Percentiles rank a stretch among this genome's conserved stretches.
phyloP scores from a whole-genome alignment of 2,797 vertebrate species.

The Tarsius wallacei region DNA sequence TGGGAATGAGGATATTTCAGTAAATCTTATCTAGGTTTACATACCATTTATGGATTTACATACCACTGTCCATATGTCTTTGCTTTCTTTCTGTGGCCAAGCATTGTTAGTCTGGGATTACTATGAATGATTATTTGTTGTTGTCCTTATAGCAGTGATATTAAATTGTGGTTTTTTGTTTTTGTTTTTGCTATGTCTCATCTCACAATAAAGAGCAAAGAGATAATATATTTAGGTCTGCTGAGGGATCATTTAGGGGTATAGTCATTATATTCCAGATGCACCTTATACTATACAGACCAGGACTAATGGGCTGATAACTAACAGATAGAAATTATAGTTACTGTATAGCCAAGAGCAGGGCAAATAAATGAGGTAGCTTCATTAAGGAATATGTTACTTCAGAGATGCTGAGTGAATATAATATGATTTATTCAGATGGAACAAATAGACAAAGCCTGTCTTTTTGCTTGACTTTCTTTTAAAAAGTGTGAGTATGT shows the following conservation, averaged over 20 bases:
- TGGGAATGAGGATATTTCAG: neutral
- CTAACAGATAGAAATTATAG: neutral
- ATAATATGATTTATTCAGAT: constrained; percentile 50
- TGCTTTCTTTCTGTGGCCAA: constrained; percentile 1
- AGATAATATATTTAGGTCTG: neutral
- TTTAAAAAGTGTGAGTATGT: neutral
- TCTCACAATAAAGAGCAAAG: constrained; percentile 22
- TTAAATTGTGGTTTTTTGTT: neutral
- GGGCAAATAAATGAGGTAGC: constrained; percentile 21
- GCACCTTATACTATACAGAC: neutral
- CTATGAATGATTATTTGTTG: constrained; percentile 9
- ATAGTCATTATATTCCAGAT: neutral
- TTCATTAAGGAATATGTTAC: constrained; percentile 2
- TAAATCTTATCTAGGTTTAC: neutral
- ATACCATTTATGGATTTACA: neutral
- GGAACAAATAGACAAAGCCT: neutral
- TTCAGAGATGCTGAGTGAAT: constrained; percentile 9
- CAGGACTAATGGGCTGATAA: neutral
- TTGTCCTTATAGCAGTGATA: constrained; percentile 19
- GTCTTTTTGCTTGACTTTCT: constrained; percentile 22
- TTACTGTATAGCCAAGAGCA: neutral
- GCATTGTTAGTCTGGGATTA: neutral
- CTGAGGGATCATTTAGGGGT: neutral
- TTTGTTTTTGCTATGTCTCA: neutral
- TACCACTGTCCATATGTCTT: neutral